phyloP scores from a whole-genome alignment of 2,888 invertebrate species.

The Bugula neritina region DNA sequence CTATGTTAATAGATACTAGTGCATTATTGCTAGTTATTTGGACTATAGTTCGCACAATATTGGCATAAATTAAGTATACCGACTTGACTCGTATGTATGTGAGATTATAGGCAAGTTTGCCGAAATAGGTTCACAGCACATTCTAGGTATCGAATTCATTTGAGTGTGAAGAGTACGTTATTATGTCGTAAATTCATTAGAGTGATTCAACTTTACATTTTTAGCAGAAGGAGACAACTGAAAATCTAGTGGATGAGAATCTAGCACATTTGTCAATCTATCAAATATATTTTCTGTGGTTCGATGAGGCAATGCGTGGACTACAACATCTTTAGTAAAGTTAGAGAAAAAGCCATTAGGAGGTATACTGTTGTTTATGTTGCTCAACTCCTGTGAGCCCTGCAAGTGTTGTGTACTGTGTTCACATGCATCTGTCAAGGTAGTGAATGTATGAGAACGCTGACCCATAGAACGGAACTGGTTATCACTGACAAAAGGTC shows the following conservation, averaged over 20 bases:
- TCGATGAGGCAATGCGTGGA: not conserved
- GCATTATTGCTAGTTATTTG: no score
- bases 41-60: no score
- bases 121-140: no score
- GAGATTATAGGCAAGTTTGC: no score
- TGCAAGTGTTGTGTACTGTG: not conserved
- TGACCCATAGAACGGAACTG: slow-evolving; percentile 5
- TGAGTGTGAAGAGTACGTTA: no score
- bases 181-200: no score
- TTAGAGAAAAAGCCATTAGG: not conserved
- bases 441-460: slow-evolving; percentile 10
- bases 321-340: not conserved
- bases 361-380: not conserved
- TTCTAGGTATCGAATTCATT: no score
- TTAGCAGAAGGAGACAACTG: not conserved
- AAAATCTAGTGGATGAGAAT: not conserved
- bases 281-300: not conserved
- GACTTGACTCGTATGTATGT: no score
- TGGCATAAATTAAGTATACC: no score
- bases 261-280: not conserved
- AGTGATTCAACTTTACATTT: not conserved
- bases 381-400: not conserved
- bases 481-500: not conserved
- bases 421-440: slow-evolving; percentile 12
- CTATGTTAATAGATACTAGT: no score